Percentiles rank a stretch among this genome's conserved stretches.
Evolutionary conservation across 2,113 vertebrate genomes (phyloP).

Genomic region (Proterorhinus semilunaris): DNA sequence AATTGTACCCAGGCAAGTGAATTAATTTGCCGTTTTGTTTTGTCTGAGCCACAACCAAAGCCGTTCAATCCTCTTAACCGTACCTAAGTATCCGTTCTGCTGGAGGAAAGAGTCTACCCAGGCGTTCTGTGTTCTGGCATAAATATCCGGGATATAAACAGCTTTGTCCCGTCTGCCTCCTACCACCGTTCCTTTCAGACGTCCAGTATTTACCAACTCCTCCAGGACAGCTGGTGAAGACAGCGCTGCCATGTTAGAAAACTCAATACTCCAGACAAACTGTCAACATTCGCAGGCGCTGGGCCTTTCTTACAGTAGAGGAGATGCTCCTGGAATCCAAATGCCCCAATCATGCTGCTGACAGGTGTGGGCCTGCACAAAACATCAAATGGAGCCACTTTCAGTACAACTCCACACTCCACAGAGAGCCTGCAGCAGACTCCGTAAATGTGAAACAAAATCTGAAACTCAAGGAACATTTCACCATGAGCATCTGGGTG

Average conservation of each 20-base stretch:
- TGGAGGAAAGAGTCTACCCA: slow-evolving; percentile 97
- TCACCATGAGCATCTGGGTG: no score
- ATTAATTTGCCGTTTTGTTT: not conserved
- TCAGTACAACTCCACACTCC: not conserved
- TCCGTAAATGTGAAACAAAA: no score
- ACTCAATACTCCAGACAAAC: not conserved
- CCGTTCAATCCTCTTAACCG: not conserved
- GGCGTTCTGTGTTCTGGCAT: slow-evolving; percentile 88
- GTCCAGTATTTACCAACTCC: slow-evolving; percentile 86
- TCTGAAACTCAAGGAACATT: no score
- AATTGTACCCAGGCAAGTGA: not conserved
- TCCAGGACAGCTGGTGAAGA: slow-evolving; percentile 85
- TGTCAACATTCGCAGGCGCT: not conserved
- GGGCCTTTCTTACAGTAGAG: slow-evolving; percentile 88
- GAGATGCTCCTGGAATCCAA: slow-evolving; percentile 94
- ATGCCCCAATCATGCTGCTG: slow-evolving; percentile 85
- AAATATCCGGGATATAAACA: slow-evolving; percentile 93
- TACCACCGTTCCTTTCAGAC: slow-evolving; percentile 88
- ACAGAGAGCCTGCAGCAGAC: not conserved
- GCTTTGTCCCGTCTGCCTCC: slow-evolving; percentile 94
- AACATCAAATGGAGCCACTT: not conserved
- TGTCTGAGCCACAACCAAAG: not conserved
- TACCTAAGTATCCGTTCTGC: slow-evolving; percentile 96
- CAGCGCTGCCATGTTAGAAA: not conserved
- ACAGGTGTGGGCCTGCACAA: slow-evolving; percentile 85